Percentiles rank a stretch among this genome's conserved stretches.
These are phyloP conservation scores for Gobius niger DNA, from an alignment of 2,113 vertebrate genomes.

Conservation along the genomic window DNA sequence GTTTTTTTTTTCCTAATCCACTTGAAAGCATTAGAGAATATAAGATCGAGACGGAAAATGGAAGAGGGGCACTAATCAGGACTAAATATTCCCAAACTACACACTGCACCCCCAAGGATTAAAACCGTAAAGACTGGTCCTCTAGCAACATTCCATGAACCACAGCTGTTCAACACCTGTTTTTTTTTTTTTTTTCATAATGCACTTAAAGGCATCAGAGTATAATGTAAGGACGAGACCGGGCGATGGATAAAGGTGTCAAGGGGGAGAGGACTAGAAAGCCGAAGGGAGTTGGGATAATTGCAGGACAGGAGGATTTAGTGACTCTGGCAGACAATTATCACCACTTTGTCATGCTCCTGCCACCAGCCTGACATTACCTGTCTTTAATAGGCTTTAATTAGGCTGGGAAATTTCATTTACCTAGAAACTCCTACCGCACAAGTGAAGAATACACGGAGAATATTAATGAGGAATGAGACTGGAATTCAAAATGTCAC, in stretches of 20 bases:
- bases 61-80: no score
- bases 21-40: no score
- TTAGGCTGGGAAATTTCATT: conserved; percentile 78
- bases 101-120: no score
- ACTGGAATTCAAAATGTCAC: conserved; percentile 48
- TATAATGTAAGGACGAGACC: conserved; percentile 20
- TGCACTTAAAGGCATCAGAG: conserved; percentile 59
- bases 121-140: no score
- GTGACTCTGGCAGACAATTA: conserved; percentile 81
- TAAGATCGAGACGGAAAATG: no score
- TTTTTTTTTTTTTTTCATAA: conserved; percentile 44
- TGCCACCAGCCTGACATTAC: conserved; percentile 77
- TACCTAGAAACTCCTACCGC: conserved; percentile 52
- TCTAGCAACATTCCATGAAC: no score
- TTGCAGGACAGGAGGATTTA: conserved; percentile 80
- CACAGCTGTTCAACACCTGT: conserved; percentile 35
- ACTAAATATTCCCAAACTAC: no score
- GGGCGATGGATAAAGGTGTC: conserved; percentile 44
- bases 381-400: conserved; percentile 80
- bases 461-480: conserved; percentile 57
- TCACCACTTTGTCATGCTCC: conserved; percentile 80
- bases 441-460: conserved; percentile 48
- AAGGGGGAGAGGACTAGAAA: conserved; percentile 4
- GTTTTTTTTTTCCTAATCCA: no score
- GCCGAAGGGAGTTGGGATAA: conserved; percentile 53